These are phyloP conservation scores for Clupea harengus DNA, from an alignment of 2,113 vertebrate species.

Conservation along the genomic window DNA sequence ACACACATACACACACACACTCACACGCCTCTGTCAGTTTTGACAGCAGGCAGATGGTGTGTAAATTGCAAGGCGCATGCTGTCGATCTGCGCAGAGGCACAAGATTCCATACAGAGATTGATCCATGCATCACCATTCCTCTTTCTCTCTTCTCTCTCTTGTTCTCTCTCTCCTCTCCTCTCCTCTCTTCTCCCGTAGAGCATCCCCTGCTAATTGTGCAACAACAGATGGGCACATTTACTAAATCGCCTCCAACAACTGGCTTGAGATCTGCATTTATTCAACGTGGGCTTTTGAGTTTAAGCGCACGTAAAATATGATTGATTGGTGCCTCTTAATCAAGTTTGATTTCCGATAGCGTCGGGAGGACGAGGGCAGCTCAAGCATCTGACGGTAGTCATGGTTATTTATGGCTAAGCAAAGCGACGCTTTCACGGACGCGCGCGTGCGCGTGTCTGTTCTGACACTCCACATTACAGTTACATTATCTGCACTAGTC, in stretches of 20 bases:
- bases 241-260: not conserved
- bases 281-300: not conserved
- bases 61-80: not conserved
- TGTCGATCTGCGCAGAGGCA: not conserved
- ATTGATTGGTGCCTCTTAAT: not conserved
- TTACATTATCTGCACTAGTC: too few relatives aligned
- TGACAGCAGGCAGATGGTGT: constrained; percentile 10
- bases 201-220: not conserved
- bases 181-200: not conserved
- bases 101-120: not conserved
- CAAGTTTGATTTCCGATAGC: not conserved
- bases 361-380: not conserved
- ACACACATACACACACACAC: not conserved
- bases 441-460: not conserved
- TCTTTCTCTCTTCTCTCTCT: constrained; percentile 15
- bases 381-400: not conserved
- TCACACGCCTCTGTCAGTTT: not conserved
- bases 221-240: not conserved
- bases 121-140: not conserved
- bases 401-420: not conserved
- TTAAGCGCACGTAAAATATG: not conserved
- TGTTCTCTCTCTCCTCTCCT: not conserved
- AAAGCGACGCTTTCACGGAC: not conserved
- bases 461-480: too few relatives aligned
- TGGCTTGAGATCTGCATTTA: not conserved